Evolutionary conservation across 2,888 invertebrate species (phyloP).

Genomic region (Eucriotettix oculatus): DNA sequence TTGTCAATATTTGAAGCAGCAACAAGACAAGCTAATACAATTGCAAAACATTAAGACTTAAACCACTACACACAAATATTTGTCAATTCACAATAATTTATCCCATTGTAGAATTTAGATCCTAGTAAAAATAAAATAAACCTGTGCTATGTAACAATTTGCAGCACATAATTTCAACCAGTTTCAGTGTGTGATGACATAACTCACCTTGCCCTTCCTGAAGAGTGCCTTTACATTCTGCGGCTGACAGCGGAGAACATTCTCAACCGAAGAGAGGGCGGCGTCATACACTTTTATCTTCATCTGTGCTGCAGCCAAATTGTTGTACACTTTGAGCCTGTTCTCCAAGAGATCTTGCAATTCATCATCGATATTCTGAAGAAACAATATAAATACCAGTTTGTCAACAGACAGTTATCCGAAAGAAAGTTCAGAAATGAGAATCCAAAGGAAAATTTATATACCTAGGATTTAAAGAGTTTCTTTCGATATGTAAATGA

Average conservation of each 20-base stretch:
- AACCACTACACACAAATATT: too few species aligned
- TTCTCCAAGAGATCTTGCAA: slow-evolving; percentile 57
- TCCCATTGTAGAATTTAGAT: too few species aligned
- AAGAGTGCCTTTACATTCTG: slow-evolving; percentile 81
- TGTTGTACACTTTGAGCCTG: slow-evolving; percentile 71
- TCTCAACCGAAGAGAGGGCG: slow-evolving; percentile 66
- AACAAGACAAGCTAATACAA: too few species aligned
- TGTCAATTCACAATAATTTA: too few species aligned
- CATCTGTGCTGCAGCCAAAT: slow-evolving; percentile 82
- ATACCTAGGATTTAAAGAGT: background rate
- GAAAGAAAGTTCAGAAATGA: background rate
- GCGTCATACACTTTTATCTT: slow-evolving; percentile 74
- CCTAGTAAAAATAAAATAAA: too few species aligned
- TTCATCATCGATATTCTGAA: slow-evolving; percentile 34
- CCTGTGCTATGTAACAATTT: too few species aligned
- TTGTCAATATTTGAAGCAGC: too few species aligned
- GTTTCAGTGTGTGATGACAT: too few species aligned
- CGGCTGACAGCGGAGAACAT: slow-evolving; percentile 70
- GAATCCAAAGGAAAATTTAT: background rate
- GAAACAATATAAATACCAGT: background rate
- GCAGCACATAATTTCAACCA: too few species aligned
- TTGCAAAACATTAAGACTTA: too few species aligned
- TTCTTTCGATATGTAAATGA: too few species aligned
- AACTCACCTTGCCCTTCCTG: slow-evolving; percentile 54
- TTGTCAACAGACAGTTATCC: background rate